Conservation (phyloP, 2,888 invertebrate species). For the Malacosoma neustria region DNA sequence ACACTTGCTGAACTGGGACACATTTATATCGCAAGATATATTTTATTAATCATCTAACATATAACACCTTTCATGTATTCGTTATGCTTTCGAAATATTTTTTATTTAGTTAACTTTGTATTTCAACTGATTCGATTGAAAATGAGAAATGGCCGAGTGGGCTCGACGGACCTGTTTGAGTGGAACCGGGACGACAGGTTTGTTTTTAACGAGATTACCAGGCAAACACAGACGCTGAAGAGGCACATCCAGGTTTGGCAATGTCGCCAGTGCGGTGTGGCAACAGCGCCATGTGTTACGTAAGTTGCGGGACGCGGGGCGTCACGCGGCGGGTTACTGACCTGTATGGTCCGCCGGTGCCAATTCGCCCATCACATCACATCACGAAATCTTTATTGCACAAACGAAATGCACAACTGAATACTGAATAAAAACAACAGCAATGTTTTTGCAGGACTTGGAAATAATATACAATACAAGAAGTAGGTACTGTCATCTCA, state of each 20-base stretch:
- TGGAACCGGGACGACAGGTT: constrained; percentile 1
- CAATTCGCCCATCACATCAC: constrained; percentile 67
- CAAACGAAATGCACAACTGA: constrained; percentile 36
- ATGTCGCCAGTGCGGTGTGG: constrained; percentile 49
- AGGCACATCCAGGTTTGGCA: constrained; percentile 47
- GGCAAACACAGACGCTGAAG: constrained; percentile 40
- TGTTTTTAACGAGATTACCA: constrained; percentile 36
- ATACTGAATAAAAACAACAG: constrained; percentile 29
- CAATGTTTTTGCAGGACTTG: constrained; percentile 23
- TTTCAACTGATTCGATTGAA: no score
- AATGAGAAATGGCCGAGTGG: constrained; percentile 16
- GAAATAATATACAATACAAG: constrained; percentile 22
- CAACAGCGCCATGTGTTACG: constrained; percentile 55
- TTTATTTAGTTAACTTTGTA: no score
- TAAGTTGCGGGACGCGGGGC: constrained; percentile 38
- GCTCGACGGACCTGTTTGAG: constrained; percentile 10
- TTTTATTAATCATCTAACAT: no score
- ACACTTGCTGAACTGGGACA: no score
- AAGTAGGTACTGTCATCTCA: background rate
- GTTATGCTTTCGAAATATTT: no score
- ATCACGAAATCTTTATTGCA: constrained; percentile 63
- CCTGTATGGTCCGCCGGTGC: constrained; percentile 63
- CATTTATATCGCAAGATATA: no score
- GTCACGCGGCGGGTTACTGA: constrained; percentile 50
- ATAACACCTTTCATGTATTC: no score